A percentile compares a stretch with the other conserved stretches of the same genome.
Conservation (phyloP, 1,140 invertebrate genomes). For the Neotoxoptera formosana region DNA sequence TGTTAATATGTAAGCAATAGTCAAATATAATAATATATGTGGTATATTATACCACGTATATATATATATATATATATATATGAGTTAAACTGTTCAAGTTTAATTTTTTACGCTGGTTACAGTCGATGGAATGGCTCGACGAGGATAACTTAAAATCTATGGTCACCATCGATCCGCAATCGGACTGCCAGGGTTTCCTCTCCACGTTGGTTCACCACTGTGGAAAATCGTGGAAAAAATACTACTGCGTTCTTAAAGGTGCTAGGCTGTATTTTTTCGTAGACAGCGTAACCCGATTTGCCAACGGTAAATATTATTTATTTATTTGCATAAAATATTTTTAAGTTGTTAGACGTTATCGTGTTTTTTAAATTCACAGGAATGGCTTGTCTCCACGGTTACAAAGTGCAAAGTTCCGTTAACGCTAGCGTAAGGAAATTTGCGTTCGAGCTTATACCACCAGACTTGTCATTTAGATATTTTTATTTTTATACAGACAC, state of each 20-base stretch:
- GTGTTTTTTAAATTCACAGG: conserved; percentile 67
- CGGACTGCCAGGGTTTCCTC: conserved; percentile 83
- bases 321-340: conserved; percentile 21
- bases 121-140: conserved; percentile 36
- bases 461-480: conserved; percentile 77
- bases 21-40: no score
- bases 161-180: conserved; percentile 35
- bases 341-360: conserved; percentile 12
- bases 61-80: neutral
- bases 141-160: conserved; percentile 39
- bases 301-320: conserved; percentile 74
- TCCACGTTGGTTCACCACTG: conserved; percentile 77
- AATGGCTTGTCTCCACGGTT: conserved; percentile 93
- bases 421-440: conserved; percentile 78
- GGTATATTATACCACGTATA: no score
- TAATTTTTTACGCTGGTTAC: neutral
- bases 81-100: neutral
- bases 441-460: conserved; percentile 90
- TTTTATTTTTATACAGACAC: conserved; percentile 94
- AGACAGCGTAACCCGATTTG: conserved; percentile 82
- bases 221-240: conserved; percentile 86
- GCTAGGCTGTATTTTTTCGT: conserved; percentile 94
- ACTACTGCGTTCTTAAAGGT: conserved; percentile 95
- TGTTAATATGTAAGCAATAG: no score
- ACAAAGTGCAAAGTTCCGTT: conserved; percentile 82